Evolutionary conservation across 2,797 vertebrate species (phyloP).

Genomic region (Enteromius fasciolatus): DNA sequence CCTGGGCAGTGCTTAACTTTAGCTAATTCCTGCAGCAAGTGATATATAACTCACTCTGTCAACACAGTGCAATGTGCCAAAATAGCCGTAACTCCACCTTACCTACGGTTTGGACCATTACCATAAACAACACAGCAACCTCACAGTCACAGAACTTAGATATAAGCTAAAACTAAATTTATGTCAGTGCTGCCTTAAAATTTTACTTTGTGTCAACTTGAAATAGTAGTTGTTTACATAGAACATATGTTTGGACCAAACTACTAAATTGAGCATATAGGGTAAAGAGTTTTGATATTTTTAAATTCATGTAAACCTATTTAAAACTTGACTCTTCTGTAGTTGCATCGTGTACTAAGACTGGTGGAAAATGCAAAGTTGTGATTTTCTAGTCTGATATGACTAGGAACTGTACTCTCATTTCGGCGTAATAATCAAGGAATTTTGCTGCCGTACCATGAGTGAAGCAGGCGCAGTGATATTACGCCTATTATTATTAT

Average conservation of each 20-base stretch:
- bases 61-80: slow-evolving; percentile 43
- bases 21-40: slow-evolving; percentile 26
- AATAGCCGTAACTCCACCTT: neutral
- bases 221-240: neutral
- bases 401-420: too few relatives aligned
- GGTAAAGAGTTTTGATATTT: too few relatives aligned
- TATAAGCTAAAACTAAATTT: neutral
- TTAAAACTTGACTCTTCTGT: too few relatives aligned
- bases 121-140: slow-evolving; percentile 22
- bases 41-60: slow-evolving; percentile 53
- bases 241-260: neutral
- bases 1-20: neutral
- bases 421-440: too few relatives aligned
- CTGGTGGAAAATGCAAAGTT: too few relatives aligned
- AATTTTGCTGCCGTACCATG: too few relatives aligned
- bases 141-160: neutral
- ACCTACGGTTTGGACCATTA: slow-evolving; percentile 13
- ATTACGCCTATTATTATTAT: too few relatives aligned
- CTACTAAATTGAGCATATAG: neutral
- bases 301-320: too few relatives aligned
- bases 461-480: too few relatives aligned
- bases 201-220: neutral
- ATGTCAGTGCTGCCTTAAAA: neutral
- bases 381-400: too few relatives aligned
- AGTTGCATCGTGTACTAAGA: too few relatives aligned